These are phyloP conservation scores for Caenorhabditis sp. DNA, from an alignment of 2,888 invertebrate species.

Conservation along the genomic window DNA sequence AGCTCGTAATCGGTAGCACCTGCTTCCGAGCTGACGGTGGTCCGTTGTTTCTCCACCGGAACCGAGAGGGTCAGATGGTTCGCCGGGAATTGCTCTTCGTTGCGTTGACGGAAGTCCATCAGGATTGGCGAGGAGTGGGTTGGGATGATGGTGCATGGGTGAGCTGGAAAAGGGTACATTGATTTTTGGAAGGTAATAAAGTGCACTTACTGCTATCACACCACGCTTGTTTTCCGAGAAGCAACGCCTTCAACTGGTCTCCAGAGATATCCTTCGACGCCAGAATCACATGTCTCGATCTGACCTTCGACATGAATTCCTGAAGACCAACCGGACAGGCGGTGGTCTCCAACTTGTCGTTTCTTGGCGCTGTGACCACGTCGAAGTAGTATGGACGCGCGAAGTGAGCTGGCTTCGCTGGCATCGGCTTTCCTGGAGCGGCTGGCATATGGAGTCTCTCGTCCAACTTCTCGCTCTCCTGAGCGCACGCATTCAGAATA, in stretches of 20 bases:
- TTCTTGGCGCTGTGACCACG: slow-evolving; percentile 53
- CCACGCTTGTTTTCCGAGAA: slow-evolving; percentile 53
- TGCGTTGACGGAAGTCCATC: slow-evolving; percentile 34
- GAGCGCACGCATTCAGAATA: slow-evolving; percentile 49
- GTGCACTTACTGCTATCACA: slow-evolving; percentile 28
- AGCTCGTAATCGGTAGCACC: slow-evolving; percentile 40
- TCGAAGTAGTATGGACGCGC: slow-evolving; percentile 60
- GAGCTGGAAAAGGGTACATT: slow-evolving; percentile 52
- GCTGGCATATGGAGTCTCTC: slow-evolving; percentile 31
- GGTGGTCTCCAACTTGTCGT: slow-evolving; percentile 49
- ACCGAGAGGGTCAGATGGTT: slow-evolving; percentile 10
- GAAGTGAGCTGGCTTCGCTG: slow-evolving; percentile 32
- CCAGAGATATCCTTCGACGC: slow-evolving; percentile 45
- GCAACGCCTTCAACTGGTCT: slow-evolving; percentile 28
- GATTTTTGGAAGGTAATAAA: too few species aligned
- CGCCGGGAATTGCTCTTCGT: slow-evolving; percentile 20
- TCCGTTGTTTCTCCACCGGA: slow-evolving; percentile 51
- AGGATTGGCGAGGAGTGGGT: slow-evolving; percentile 46
- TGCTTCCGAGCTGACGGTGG: slow-evolving; percentile 39
- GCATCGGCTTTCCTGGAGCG: slow-evolving; percentile 12
- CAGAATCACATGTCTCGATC: slow-evolving; percentile 47
- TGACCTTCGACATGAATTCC: slow-evolving; percentile 57
- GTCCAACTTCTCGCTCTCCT: slow-evolving; percentile 47
- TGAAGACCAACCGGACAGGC: slow-evolving; percentile 6
- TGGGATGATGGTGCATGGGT: slow-evolving; percentile 44